Percentiles rank a stretch among this genome's conserved stretches.
These are phyloP conservation scores for Saxidomus purpurata DNA, from an alignment of 1,140 invertebrate genomes.

Conservation along the genomic window DNA sequence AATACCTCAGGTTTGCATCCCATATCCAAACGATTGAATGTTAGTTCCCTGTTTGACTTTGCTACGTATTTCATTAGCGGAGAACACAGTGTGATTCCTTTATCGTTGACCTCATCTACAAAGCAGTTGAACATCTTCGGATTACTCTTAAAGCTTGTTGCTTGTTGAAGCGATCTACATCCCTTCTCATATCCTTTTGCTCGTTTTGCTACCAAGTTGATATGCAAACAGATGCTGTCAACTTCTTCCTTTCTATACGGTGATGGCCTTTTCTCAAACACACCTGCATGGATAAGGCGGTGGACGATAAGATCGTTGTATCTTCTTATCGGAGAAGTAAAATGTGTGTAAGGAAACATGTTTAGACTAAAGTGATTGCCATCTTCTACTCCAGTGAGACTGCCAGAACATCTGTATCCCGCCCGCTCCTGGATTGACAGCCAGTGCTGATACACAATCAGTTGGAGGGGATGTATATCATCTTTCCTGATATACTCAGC, in stretches of 20 bases:
- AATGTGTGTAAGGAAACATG: constrained; percentile 67
- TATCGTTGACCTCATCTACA: constrained; percentile 60
- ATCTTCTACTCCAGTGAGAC: neutral
- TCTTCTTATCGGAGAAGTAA: constrained; percentile 67
- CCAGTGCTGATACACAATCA: constrained; percentile 63
- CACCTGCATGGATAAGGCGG: constrained; percentile 61
- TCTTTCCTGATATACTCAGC: constrained; percentile 89
- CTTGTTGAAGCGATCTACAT: constrained; percentile 60
- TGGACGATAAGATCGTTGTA: constrained; percentile 67
- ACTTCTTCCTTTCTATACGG: constrained; percentile 64
- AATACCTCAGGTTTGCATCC: constrained; percentile 44
- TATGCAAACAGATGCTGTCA: constrained; percentile 58
- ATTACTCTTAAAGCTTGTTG: constrained; percentile 58
- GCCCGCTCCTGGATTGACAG: constrained; percentile 67
- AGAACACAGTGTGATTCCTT: constrained; percentile 29
- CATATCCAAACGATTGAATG: constrained; percentile 59
- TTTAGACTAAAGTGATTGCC: constrained; percentile 62
- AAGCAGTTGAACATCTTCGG: constrained; percentile 60
- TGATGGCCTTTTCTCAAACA: neutral
- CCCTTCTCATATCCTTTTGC: constrained; percentile 66
- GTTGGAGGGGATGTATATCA: constrained; percentile 68
- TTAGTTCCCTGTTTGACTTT: constrained; percentile 15
- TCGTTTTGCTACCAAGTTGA: constrained; percentile 52
- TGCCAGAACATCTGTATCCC: constrained; percentile 66
- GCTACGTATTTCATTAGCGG: constrained; percentile 58